Evolutionary conservation across 1,140 invertebrate genomes (phyloP).

Genomic region (Protaetia brevitarsis): DNA sequence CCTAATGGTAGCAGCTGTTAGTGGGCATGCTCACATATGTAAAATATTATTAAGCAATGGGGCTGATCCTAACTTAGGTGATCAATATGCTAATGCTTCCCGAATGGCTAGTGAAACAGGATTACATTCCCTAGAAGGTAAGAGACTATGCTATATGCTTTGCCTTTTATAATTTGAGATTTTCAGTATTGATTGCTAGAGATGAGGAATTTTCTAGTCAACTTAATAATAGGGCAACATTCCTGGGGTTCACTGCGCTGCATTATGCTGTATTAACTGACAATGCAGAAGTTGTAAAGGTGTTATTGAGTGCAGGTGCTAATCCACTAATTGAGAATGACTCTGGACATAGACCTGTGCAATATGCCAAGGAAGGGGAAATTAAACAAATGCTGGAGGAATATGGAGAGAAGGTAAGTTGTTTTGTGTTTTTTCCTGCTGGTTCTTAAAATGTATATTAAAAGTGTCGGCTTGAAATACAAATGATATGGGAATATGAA

Average conservation of each 20-base stretch:
- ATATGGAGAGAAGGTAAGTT: constrained; percentile 39
- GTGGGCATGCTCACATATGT: constrained; percentile 64
- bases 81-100: constrained; percentile 75
- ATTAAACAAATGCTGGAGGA: constrained; percentile 38
- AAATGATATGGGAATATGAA: too few relatives aligned
- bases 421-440: background rate
- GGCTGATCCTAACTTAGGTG: constrained; percentile 74
- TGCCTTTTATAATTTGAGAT: background rate
- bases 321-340: constrained; percentile 75
- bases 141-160: background rate
- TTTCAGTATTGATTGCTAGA: constrained; percentile 42
- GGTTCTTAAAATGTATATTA: too few relatives aligned
- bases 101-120: constrained; percentile 53
- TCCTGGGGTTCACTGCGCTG: constrained; percentile 82
- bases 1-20: constrained; percentile 79
- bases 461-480: too few relatives aligned
- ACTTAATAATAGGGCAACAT: constrained; percentile 72
- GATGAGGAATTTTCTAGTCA: constrained; percentile 64
- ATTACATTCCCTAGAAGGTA: constrained; percentile 46
- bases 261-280: constrained; percentile 86
- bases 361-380: constrained; percentile 65
- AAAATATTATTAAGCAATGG: constrained; percentile 71
- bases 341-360: constrained; percentile 71
- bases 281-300: constrained; percentile 58
- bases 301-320: constrained; percentile 64